Evolutionary conservation across 1,140 invertebrate species (phyloP).

Genomic region (Colletes gigas): DNA sequence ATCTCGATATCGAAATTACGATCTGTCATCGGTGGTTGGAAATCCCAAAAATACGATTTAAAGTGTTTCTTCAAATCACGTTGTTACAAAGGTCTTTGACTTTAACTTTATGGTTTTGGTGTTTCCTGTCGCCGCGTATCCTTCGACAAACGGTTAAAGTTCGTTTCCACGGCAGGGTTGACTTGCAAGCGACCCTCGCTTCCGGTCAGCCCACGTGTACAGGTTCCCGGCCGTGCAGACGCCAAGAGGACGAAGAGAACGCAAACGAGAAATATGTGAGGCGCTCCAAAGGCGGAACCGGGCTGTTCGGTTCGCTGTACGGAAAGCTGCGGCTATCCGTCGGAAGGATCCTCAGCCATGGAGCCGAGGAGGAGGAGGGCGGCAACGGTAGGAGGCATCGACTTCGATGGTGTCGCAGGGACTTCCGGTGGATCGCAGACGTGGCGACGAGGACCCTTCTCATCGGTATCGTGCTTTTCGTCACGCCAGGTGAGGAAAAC

Average conservation of each 20-base stretch:
- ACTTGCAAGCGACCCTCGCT: slow-evolving; percentile 65
- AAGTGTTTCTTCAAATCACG: too few relatives aligned
- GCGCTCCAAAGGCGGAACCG: slow-evolving; percentile 52
- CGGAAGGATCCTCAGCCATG: slow-evolving; percentile 11
- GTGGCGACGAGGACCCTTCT: slow-evolving; percentile 76
- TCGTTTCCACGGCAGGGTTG: slow-evolving; percentile 46
- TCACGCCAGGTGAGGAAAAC: slow-evolving; percentile 79
- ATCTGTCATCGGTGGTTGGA: too few relatives aligned
- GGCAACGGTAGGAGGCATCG: slow-evolving; percentile 70
- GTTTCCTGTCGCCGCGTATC: too few relatives aligned
- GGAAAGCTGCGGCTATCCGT: slow-evolving; percentile 57
- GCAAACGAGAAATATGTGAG: slow-evolving; percentile 60
- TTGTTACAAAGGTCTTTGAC: too few relatives aligned
- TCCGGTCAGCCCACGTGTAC: slow-evolving; percentile 78
- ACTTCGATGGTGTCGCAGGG: slow-evolving; percentile 71
- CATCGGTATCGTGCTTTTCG: slow-evolving; percentile 77
- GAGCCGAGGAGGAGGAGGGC: slow-evolving; percentile 49
- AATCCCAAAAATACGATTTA: too few relatives aligned
- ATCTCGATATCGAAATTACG: too few relatives aligned
- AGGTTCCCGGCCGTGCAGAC: slow-evolving; percentile 62
- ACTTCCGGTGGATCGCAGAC: slow-evolving; percentile 74
- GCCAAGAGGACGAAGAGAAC: slow-evolving; percentile 62
- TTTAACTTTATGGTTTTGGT: too few relatives aligned
- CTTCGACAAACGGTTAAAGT: too few relatives aligned
- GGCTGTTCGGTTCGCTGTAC: slow-evolving; percentile 49